Evolutionary conservation across 2,113 vertebrate genomes (phyloP).

Genomic region (Heterocephalus glaber): DNA sequence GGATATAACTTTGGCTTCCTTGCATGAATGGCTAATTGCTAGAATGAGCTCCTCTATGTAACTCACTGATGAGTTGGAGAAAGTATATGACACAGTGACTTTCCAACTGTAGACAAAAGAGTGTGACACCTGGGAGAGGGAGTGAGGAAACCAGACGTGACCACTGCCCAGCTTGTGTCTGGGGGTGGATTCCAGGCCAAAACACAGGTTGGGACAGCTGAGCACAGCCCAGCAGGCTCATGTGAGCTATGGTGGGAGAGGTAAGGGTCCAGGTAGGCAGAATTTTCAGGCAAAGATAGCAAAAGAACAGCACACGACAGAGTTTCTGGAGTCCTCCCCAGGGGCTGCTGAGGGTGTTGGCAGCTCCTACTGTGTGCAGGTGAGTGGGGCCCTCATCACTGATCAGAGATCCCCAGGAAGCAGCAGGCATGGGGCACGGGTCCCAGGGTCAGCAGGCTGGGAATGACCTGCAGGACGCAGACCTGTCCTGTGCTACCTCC

Average conservation of each 20-base stretch:
- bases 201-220: background rate
- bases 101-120: background rate
- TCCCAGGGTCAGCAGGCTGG: background rate
- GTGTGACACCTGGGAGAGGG: background rate
- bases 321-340: background rate
- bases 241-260: background rate
- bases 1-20: background rate
- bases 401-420: background rate
- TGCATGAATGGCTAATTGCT: background rate
- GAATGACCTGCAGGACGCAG: accelerated
- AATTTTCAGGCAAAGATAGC: background rate
- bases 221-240: background rate
- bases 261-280: background rate
- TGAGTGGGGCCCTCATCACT: background rate
- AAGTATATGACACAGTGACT: background rate
- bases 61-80: background rate
- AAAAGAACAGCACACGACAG: too few species aligned
- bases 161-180: too few species aligned
- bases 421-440: background rate
- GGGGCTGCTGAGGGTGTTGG: background rate
- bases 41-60: background rate
- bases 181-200: background rate
- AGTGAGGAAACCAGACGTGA: background rate
- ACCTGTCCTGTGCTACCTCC: background rate
- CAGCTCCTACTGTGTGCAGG: background rate